Evolutionary conservation across 2,113 vertebrate genomes (phyloP), one percentile per base, ranked within the genome.

Genomic region (Ibidorhyncha struthersii): DNA sequence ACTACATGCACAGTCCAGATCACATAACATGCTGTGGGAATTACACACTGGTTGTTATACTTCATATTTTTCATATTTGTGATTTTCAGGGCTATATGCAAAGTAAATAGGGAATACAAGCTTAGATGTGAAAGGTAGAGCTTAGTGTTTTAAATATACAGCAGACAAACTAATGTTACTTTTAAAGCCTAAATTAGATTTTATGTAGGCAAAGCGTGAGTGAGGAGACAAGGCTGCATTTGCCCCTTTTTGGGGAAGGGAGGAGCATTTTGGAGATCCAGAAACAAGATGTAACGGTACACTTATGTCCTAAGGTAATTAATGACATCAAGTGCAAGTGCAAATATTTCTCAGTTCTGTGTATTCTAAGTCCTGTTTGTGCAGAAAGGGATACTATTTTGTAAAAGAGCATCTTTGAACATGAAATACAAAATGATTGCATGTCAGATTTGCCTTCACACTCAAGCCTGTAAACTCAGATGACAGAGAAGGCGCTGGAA

Each of bases 401-500:
- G 34, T 63, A 78, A 72, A 86, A 92, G 25, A 73, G 8, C 49
- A 78, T 41, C 61, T 86, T 95, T 78, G 83, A 79, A 82, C 40
- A 67, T 38, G 56, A 69, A 71, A 20, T 53, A 47, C 22, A 73
- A 76, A 79, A 66, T 16, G 16, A 5, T 76, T 86, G 49, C 65
- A 81, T 87, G 65, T 94, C 61, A 61, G 53, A 79, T 94, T 88
- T 89, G 34, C 56, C 41, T 47, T 94, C 49, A 25, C 52, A 50
- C 86, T 91, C 36, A 62, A 66, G 26, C 53, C 34, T 86, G 63
- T 84, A 93, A 91, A 62, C 2, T n/a, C 52, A 86, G 53, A 86
- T 71, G 83, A 89, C 55, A 89, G 63, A 92, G 85, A 94, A 91
- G 61, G 55, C 80, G 67, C 63, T 83, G 83, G 79, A 91, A 94